Conservation (phyloP, 1,140 invertebrate genomes). For the Spodoptera litura region DNA sequence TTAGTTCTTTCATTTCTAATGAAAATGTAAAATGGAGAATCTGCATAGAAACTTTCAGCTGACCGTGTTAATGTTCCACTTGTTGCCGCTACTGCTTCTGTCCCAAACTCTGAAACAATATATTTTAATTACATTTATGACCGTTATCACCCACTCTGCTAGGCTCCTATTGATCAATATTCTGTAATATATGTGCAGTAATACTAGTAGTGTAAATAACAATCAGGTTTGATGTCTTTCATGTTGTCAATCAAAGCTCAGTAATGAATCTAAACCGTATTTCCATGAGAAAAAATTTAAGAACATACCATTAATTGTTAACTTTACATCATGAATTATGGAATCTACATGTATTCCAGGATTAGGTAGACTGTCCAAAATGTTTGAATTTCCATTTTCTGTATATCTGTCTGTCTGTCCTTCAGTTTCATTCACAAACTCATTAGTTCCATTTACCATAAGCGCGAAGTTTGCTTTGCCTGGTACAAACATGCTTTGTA, state of each 20-base stretch:
- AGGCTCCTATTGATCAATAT: no score
- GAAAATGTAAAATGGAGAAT: slow-evolving; percentile 93
- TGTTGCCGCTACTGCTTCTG: slow-evolving; percentile 75
- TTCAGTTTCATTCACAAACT: slow-evolving; percentile 58
- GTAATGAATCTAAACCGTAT: no score
- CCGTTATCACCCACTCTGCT: no score
- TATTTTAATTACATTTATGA: not conserved
- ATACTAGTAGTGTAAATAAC: no score
- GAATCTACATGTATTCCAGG: slow-evolving; percentile 88
- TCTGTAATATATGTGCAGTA: no score
- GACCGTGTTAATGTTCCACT: slow-evolving; percentile 66
- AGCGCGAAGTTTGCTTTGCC: slow-evolving; percentile 88
- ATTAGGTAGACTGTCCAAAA: slow-evolving; percentile 75
- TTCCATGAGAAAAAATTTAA: no score
- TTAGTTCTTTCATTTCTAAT: slow-evolving; percentile 89
- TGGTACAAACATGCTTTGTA: slow-evolving; percentile 88
- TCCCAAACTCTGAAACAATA: slow-evolving; percentile 74
- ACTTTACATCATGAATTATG: slow-evolving; percentile 89
- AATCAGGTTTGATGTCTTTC: no score
- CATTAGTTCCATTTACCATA: slow-evolving; percentile 77
- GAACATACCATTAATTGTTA: slow-evolving; percentile 83
- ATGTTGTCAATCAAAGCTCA: no score
- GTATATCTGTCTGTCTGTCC: slow-evolving; percentile 59
- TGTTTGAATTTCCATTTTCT: slow-evolving; percentile 54
- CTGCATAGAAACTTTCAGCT: slow-evolving; percentile 87